Evolutionary conservation across 2,888 invertebrate species (phyloP).

Genomic region (Hyles lineata): DNA sequence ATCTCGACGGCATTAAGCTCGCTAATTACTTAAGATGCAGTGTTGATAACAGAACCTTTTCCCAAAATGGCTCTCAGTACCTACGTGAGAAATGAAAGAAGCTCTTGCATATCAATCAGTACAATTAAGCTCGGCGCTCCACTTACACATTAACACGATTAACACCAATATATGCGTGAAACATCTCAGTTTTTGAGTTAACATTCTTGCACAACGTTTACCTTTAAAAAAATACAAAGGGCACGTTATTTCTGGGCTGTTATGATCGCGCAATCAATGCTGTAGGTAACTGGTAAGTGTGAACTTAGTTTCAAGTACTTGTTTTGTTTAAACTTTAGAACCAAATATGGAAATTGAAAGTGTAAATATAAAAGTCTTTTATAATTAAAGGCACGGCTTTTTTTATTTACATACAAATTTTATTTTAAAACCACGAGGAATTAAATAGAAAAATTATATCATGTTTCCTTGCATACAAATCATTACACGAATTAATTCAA

Average conservation of each 20-base stretch:
- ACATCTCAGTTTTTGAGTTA: conserved; percentile 64
- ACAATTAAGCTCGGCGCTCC: conserved; percentile 66
- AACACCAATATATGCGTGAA: conserved; percentile 60
- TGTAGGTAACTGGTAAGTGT: not conserved
- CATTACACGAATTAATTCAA: too few relatives aligned
- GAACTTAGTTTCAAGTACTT: not conserved
- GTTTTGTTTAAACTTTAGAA: not conserved
- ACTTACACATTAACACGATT: conserved; percentile 75
- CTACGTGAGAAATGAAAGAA: conserved; percentile 43
- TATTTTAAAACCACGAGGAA: too few relatives aligned
- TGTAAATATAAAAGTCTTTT: too few relatives aligned
- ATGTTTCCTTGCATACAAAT: too few relatives aligned
- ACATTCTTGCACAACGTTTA: conserved; percentile 62
- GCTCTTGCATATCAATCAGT: conserved; percentile 69
- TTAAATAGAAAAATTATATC: too few relatives aligned
- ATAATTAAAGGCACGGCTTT: too few relatives aligned
- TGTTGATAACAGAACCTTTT: conserved; percentile 29
- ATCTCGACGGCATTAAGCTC: conserved; percentile 7
- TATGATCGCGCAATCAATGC: conserved; percentile 50
- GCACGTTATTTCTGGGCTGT: conserved; percentile 56
- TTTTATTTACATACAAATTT: too few relatives aligned
- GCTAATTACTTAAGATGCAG: conserved; percentile 27
- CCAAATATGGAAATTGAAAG: not conserved
- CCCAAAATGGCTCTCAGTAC: conserved; percentile 24
- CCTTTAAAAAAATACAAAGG: conserved; percentile 72